Base-by-base conservation (phyloP, 2,113 vertebrate species). In the human (Homo sapiens) region DNA sequence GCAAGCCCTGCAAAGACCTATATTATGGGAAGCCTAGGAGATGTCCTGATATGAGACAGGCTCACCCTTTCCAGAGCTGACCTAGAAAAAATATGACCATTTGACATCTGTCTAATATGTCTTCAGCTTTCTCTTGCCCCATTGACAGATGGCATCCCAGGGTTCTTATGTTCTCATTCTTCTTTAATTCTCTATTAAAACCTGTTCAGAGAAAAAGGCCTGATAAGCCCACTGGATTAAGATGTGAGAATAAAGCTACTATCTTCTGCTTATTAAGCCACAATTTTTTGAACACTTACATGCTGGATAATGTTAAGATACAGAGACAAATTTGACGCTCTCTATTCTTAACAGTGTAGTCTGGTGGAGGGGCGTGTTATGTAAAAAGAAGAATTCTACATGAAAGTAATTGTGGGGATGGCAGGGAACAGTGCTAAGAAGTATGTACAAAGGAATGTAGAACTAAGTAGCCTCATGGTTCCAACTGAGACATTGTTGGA, bases 271-370 rank as follows among this genome's bases (percentile, higher is more conserved):
- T 59, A 45, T 75, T 73, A 38, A 87, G n/a, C 17, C 70, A 55
- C 1, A 13, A 16, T 66, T 52, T 90, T 70, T 38, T 70, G 40
- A 86, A 76, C 35, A 83, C 27, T 73, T 64, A n/a, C 16, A 48
- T 52, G 23, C n/a, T 78, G 30, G 38, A 52, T 72, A 70, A 73
- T 59, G 18, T 88, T 93, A 66, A 89, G 30, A 92, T 18, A n/a
- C 17, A 89, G 55, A 90, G 16, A 81, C 16, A 64, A 61, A n/a
- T 64, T 25, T 59, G 48, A 70, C 0, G 32, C 5, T 84, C 14
- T 23, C 27, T 93, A 13, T 84, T 55, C 25, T 93, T 86, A 57
- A 45, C 59, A 68, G 30, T 80, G 17, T 23, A 64, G 55, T 50
- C 59, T n/a, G 50, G 30, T 75, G 32, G n/a, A 68, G 27, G 30